Percentiles rank a stretch among this genome's conserved stretches.
phyloP scores from a whole-genome alignment of 1,140 invertebrate species.

The Panagrolaimus sp. region DNA sequence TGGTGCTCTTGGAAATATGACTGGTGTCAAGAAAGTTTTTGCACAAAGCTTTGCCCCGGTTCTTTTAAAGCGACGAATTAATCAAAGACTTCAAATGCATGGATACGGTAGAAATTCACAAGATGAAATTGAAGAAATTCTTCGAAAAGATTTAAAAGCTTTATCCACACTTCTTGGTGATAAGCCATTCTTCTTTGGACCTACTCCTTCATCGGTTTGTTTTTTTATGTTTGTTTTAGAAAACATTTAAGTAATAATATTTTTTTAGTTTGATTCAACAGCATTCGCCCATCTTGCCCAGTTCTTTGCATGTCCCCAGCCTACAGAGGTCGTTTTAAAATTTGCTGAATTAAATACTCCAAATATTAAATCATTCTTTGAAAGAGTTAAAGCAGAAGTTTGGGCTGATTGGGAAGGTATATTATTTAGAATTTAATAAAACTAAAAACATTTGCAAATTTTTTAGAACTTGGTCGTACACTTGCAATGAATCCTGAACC shows the following conservation, averaged over 20 bases:
- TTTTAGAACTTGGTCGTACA: no score
- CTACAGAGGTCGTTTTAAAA: conserved; percentile 20
- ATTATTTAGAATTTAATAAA: no score
- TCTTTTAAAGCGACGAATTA: conserved; percentile 25
- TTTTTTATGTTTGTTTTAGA: not conserved
- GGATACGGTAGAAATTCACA: conserved; percentile 81
- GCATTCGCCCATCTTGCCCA: conserved; percentile 28
- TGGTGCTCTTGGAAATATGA: conserved; percentile 21
- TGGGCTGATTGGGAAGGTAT: no score
- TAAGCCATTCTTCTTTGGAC: conserved; percentile 88
- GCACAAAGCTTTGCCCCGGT: not conserved
- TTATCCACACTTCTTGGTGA: conserved; percentile 65
- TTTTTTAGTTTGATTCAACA: conserved; percentile 37
- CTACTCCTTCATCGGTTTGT: conserved; percentile 72
- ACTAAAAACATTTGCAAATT: no score
- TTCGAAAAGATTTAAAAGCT: conserved; percentile 82
- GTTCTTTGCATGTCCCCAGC: conserved; percentile 24
- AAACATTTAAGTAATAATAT: not conserved
- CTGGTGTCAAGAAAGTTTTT: conserved; percentile 18
- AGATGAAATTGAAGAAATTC: conserved; percentile 82
- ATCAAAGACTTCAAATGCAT: conserved; percentile 33
- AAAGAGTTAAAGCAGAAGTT: conserved; percentile 24
- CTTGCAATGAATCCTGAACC: no score
- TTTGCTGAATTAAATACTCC: conserved; percentile 41
- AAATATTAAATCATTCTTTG: conserved; percentile 32